These are phyloP conservation scores for Pollenia angustigena DNA, from an alignment of 2,888 invertebrate species.

Conservation along the genomic window DNA sequence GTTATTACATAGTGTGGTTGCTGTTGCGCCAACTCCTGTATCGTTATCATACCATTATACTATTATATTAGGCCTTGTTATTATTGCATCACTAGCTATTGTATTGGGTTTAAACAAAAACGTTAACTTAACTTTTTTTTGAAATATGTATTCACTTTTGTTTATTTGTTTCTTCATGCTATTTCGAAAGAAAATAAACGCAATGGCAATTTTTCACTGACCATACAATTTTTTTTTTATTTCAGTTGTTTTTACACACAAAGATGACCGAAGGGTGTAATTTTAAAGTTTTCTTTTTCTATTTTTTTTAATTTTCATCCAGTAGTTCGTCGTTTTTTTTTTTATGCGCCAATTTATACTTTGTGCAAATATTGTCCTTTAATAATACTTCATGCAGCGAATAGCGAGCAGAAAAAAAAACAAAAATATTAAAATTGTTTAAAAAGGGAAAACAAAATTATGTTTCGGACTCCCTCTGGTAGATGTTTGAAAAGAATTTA, in stretches of 20 bases:
- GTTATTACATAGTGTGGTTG: no score
- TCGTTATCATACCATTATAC: no score
- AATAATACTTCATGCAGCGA: conserved; percentile 70
- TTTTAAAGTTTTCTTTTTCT: conserved; percentile 65
- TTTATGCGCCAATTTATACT: conserved; percentile 72
- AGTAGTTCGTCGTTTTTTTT: conserved; percentile 63
- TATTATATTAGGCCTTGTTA: no score
- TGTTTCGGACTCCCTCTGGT: conserved; percentile 57
- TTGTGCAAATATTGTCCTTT: conserved; percentile 74
- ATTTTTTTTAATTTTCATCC: conserved; percentile 61
- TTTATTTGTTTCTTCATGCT: not conserved
- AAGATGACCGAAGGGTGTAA: conserved; percentile 74
- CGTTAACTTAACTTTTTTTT: not conserved
- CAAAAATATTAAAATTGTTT: conserved; percentile 23
- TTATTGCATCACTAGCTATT: not conserved
- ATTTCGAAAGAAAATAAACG: conserved; percentile 41
- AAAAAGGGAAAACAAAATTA: conserved; percentile 54
- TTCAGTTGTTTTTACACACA: conserved; percentile 41
- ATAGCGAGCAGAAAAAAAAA: conserved; percentile 44
- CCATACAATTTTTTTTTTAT: not conserved
- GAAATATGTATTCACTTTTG: not conserved
- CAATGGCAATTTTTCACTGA: conserved; percentile 17
- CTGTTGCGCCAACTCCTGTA: no score
- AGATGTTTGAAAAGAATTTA: conserved; percentile 14
- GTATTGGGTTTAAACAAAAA: not conserved